phyloP scores from a whole-genome alignment of 2,888 invertebrate species.

The Hanleya hanleyi region DNA sequence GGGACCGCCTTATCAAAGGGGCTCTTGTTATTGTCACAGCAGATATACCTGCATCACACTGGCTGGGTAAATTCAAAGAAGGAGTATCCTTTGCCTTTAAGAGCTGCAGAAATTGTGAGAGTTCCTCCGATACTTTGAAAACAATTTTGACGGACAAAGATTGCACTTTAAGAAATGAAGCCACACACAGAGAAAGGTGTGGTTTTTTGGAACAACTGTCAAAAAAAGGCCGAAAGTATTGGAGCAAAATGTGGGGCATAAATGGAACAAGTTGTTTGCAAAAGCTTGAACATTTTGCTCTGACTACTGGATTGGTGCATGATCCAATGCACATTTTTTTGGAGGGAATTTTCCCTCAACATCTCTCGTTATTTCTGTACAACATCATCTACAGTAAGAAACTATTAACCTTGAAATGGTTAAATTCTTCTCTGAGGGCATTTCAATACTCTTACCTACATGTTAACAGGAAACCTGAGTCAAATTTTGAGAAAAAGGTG shows the following conservation, averaged over 20 bases:
- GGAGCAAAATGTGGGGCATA: constrained; percentile 19
- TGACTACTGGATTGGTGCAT: too few species aligned
- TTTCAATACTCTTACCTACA: too few species aligned
- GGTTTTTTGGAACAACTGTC: neutral
- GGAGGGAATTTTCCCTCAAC: too few species aligned
- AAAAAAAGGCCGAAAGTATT: neutral
- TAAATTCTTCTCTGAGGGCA: too few species aligned
- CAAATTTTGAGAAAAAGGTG: too few species aligned
- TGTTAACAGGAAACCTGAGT: too few species aligned
- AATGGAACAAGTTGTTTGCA: constrained; percentile 1
- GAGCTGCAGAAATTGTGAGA: neutral
- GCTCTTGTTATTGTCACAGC: neutral
- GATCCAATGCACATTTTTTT: too few species aligned
- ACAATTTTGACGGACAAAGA: neutral
- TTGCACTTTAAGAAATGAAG: neutral
- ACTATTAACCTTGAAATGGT: too few species aligned
- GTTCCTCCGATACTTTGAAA: neutral
- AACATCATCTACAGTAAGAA: too few species aligned
- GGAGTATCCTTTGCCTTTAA: constrained; percentile 15
- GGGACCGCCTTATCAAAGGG: neutral
- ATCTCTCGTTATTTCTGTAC: too few species aligned
- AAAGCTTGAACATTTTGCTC: too few species aligned
- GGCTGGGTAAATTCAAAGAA: constrained; percentile 10
- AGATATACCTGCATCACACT: constrained; percentile 11
- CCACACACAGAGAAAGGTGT: neutral